Percentiles rank a stretch among this genome's conserved stretches.
Evolutionary conservation across 1,140 invertebrate genomes (phyloP).

Genomic region (Eriocheir sinensis): DNA sequence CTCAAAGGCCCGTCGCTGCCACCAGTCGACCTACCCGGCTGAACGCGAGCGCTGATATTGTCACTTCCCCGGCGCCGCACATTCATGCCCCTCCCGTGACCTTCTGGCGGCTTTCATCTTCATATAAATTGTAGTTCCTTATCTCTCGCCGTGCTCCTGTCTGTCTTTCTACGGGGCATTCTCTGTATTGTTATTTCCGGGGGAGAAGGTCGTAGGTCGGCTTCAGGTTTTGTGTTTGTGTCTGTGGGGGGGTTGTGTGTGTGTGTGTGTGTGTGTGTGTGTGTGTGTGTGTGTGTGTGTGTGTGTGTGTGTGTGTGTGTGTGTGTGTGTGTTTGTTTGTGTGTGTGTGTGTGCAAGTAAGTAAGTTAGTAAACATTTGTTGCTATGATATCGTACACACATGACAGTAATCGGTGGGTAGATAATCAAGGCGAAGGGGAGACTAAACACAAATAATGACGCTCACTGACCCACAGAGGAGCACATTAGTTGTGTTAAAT

Average conservation of each 20-base stretch:
- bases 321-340: conserved; percentile 9
- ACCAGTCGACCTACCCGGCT: conserved; percentile 23
- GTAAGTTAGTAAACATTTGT: no score
- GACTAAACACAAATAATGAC: no score
- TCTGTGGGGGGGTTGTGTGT: neutral
- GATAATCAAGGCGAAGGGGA: no score
- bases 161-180: neutral
- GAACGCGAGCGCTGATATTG: conserved; percentile 55
- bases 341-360: neutral
- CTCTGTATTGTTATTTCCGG: neutral
- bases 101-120: neutral
- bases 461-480: no score
- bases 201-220: neutral
- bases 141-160: neutral
- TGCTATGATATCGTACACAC: no score
- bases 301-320: conserved; percentile 22
- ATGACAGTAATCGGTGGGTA: no score
- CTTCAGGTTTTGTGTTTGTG: neutral
- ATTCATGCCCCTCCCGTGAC: conserved; percentile 18
- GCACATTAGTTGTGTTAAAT: no score
- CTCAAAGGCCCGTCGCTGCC: neutral
- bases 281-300: conserved; percentile 41
- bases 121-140: conserved; percentile 17
- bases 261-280: conserved; percentile 1
- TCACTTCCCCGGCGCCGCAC: conserved; percentile 39